Base-by-base conservation (phyloP, 2,888 invertebrate genomes). In the Lagria hirta region DNA sequence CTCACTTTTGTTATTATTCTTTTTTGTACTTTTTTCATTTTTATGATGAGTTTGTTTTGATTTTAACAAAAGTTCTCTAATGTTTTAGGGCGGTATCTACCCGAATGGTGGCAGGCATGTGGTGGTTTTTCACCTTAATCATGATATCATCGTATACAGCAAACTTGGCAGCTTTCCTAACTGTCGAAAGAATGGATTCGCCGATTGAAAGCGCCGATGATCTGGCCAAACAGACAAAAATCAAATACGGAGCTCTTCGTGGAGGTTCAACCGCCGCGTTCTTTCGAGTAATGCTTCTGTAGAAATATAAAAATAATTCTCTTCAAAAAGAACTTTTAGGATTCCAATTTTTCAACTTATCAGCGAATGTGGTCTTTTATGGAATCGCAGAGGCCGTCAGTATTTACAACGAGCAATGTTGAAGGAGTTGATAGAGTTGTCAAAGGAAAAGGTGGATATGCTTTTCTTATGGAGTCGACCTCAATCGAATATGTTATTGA, bases 91-190 rank as follows among this genome's bases (percentile, higher is more conserved):
- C 92, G 23, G 86, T 89, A 7, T 90, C 90, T 0, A 92, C 92
- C 0, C 77, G 93, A 49, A 86, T 91, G 82, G 85, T 92, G 5
- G 90, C 88, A 2, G 92, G 92, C 20, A 91, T 92, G 82, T 90
- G 90, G 89, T 94, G 93, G 93, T 94, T 94, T 72, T 94, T 94
- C 72, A 92, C 91, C 0, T 74, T 94, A 29, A 94, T 95, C 61
- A 93, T 96, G 89, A 93, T 95, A 56, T 93, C 94, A 0, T 94
- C 94, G 4, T 96, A 96, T 72, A 96, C 96, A 11, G 96, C 95
- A 37, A 96, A 96, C 73, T 75, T 96, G 60, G 95, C 95, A 28
- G 95, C 95, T 4, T 95, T 95, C 67, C 75, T 96, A 3, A 95
- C 96, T 0, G 90, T 91, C 8, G 92, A 91, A 64, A 77, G 93